Percentiles rank a stretch among this genome's conserved stretches.
These are phyloP conservation scores for Desoria tigrina DNA, from an alignment of 2,888 invertebrate genomes.

Conservation along the genomic window DNA sequence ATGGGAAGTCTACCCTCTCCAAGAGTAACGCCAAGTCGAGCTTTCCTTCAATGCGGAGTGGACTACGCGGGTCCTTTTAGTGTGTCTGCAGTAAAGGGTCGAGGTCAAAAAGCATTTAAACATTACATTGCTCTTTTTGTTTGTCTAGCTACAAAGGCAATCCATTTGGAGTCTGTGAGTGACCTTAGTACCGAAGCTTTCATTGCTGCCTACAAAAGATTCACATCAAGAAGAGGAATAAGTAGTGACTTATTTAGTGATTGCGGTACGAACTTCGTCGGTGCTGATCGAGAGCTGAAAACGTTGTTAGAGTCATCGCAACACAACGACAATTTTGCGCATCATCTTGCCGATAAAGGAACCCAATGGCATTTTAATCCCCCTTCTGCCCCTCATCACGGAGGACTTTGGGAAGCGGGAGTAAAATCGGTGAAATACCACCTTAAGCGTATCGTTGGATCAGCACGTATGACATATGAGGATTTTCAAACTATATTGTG, in stretches of 20 bases:
- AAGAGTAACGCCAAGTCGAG: conserved; percentile 7
- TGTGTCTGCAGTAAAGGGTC: too few relatives aligned
- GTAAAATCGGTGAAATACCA: too few relatives aligned
- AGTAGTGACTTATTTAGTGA: conserved; percentile 54
- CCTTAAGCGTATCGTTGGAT: too few relatives aligned
- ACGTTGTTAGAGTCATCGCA: too few relatives aligned
- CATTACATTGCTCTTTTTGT: conserved; percentile 54
- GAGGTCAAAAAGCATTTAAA: conserved; percentile 45
- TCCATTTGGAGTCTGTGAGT: conserved; percentile 54
- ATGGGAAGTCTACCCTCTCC: neutral
- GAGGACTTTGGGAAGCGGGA: too few relatives aligned
- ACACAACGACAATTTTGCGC: too few relatives aligned
- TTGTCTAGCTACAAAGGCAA: conserved; percentile 47
- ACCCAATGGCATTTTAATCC: too few relatives aligned
- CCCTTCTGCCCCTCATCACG: too few relatives aligned
- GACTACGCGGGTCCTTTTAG: conserved; percentile 5
- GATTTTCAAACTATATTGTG: conserved; percentile 11
- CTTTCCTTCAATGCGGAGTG: too few relatives aligned
- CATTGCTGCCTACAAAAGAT: conserved; percentile 54
- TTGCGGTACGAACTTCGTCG: conserved; percentile 56
- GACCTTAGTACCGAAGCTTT: conserved; percentile 54
- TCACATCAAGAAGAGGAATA: conserved; percentile 53
- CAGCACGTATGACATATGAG: too few relatives aligned
- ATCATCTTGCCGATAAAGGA: too few relatives aligned
- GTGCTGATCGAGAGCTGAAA: conserved; percentile 51